Base-by-base conservation (phyloP, 2,113 vertebrate genomes). In the Mionectes macconnelli region DNA sequence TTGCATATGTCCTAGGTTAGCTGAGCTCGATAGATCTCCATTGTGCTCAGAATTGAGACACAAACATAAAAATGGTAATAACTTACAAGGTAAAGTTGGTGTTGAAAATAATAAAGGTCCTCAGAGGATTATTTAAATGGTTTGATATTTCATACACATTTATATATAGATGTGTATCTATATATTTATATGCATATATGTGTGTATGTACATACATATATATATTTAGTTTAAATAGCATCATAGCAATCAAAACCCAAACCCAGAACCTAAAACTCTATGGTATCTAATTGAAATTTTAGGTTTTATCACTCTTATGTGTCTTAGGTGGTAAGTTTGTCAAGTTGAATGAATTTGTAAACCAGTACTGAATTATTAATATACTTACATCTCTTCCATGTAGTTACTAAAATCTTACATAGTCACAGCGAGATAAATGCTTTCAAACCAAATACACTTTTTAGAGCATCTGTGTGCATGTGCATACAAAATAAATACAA, bases 31-130 rank as follows among this genome's bases (percentile, higher is more conserved):
- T 50, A 89, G 55, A 93, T 93, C 56, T 87, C 90, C 47, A 47
- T 91, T 95, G 84, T 80, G 81, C 44, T 88, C 79, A 50, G 83
- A 96, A 97, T 60, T 94, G 87, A 94, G 85, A 88, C 52, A 55
- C 45, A 30, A 28, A n/a, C 10, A 64, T 68, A 87, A 93, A 96
- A 92, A 84, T 59, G 2, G 4, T 68, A 91, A 82, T 90, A 96
- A 97, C 83, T 97, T 96, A 84, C 56, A 70, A 90, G 72, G 37
- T 69, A 96, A 97, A 82, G 68, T 77, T 44, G 31, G 19, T 87
- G 23, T 53, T 70, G 22, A 75, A 94, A 92, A 95, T 83, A 14
- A 89, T 49, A 91, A 85, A 90, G 14, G 8, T 60, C 69, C 79
- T 96, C 66, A 87, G 50, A 96, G 35, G 50, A 77, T 95, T 87